Conservation (phyloP, 2,888 invertebrate genomes). For the Cephus pygmeus region DNA sequence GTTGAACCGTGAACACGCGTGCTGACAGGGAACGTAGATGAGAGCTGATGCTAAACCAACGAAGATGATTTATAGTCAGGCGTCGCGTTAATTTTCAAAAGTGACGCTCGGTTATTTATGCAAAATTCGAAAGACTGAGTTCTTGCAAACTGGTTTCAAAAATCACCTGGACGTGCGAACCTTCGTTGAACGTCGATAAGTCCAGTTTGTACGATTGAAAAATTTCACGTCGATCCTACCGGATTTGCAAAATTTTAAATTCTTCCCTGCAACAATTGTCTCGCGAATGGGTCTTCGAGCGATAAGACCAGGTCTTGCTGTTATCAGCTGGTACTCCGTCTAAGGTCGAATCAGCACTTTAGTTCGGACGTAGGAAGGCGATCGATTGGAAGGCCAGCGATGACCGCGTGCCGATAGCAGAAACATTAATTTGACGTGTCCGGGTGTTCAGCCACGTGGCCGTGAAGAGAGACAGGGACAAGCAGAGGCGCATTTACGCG, state of each 20-base stretch:
- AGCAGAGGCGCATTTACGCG: neutral
- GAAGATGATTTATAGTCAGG: conserved; percentile 59
- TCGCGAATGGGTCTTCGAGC: neutral
- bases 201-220: too few species aligned
- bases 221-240: too few species aligned
- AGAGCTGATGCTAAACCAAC: conserved; percentile 41
- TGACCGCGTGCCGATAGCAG: neutral
- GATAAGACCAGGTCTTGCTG: neutral
- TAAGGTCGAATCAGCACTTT: neutral
- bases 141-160: neutral
- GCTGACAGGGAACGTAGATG: conserved; percentile 49
- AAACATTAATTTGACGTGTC: neutral
- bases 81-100: conserved; percentile 22
- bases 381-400: neutral
- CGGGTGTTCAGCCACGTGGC: neutral
- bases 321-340: neutral
- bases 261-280: too few species aligned
- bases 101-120: conserved; percentile 7
- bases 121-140: neutral
- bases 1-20: conserved; percentile 41
- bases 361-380: neutral
- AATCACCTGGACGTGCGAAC: neutral
- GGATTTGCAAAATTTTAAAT: too few species aligned
- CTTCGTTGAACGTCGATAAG: neutral
- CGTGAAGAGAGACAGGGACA: neutral